A percentile compares a stretch with the other conserved stretches of the same genome.
Evolutionary conservation across 2,888 invertebrate genomes (phyloP).

Genomic region (Chorisops tibialis): DNA sequence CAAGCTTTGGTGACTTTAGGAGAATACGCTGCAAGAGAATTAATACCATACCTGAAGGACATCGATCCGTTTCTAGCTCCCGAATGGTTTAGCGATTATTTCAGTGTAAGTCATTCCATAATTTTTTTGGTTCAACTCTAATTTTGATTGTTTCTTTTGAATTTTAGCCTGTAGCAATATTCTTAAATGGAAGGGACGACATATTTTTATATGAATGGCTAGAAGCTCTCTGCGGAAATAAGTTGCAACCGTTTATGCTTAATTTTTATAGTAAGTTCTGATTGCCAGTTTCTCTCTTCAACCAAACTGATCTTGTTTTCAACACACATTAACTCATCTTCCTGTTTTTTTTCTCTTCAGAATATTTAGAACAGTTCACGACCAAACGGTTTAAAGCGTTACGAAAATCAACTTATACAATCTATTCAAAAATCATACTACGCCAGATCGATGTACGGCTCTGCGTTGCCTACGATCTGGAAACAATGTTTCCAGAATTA

Average conservation of each 20-base stretch:
- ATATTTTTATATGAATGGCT: conserved; percentile 51
- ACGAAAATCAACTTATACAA: conserved; percentile 44
- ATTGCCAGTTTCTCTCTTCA: background rate
- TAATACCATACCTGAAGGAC: conserved; percentile 47
- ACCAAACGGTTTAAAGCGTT: conserved; percentile 41
- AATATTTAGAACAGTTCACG: conserved; percentile 38
- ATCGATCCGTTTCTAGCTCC: conserved; percentile 42
- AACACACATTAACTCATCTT: too few species aligned
- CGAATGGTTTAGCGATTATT: conserved; percentile 42
- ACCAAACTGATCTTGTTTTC: background rate
- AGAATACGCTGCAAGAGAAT: conserved; percentile 49
- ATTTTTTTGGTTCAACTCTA: background rate
- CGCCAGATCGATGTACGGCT: background rate
- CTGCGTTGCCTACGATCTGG: background rate
- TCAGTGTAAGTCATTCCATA: conserved; percentile 38
- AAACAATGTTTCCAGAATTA: conserved; percentile 41
- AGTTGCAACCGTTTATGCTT: conserved; percentile 47
- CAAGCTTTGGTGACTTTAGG: conserved; percentile 47
- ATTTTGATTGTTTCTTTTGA: background rate
- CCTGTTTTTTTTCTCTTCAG: conserved; percentile 42
- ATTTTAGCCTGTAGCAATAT: conserved; percentile 43
- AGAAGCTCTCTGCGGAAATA: conserved; percentile 45
- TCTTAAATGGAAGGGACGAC: conserved; percentile 45
- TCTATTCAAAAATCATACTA: conserved; percentile 41
- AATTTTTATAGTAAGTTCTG: conserved; percentile 43